A percentile compares a stretch with the other conserved stretches of the same genome.
Conservation (phyloP, 2,888 invertebrate species). For the Strigamia crassipes region DNA sequence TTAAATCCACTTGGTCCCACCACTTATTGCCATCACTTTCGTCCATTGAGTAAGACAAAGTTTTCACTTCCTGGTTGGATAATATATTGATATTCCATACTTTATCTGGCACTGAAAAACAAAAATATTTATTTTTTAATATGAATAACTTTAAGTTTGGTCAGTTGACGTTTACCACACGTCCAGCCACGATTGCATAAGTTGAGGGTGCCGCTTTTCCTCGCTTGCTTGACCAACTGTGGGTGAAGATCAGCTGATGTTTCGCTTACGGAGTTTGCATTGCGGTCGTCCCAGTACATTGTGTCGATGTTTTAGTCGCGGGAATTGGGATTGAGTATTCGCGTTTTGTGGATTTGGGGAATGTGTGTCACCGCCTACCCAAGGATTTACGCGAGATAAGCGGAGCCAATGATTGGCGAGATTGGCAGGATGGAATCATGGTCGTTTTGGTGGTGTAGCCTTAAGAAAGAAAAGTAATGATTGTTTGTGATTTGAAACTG, state of each 20-base stretch:
- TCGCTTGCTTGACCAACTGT: constrained; percentile 58
- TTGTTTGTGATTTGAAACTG: no score
- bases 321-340: no score
- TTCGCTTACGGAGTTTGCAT: no score
- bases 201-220: constrained; percentile 58
- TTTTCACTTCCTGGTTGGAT: constrained; percentile 59
- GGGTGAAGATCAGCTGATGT: constrained; percentile 50
- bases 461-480: no score
- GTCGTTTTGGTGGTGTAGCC: no score
- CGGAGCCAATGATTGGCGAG: no score
- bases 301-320: no score
- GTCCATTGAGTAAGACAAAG: constrained; percentile 54
- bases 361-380: no score
- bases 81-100: constrained; percentile 62
- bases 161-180: constrained; percentile 50
- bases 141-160: neutral
- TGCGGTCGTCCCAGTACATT: no score
- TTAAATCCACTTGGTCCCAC: constrained; percentile 83
- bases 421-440: no score
- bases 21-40: constrained; percentile 64
- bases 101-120: constrained; percentile 56
- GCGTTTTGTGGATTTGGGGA: no score
- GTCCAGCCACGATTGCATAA: constrained; percentile 54
- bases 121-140: neutral
- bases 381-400: no score